These are phyloP conservation scores for Dryobota labecula DNA, from an alignment of 2,888 invertebrate species.

Conservation along the genomic window DNA sequence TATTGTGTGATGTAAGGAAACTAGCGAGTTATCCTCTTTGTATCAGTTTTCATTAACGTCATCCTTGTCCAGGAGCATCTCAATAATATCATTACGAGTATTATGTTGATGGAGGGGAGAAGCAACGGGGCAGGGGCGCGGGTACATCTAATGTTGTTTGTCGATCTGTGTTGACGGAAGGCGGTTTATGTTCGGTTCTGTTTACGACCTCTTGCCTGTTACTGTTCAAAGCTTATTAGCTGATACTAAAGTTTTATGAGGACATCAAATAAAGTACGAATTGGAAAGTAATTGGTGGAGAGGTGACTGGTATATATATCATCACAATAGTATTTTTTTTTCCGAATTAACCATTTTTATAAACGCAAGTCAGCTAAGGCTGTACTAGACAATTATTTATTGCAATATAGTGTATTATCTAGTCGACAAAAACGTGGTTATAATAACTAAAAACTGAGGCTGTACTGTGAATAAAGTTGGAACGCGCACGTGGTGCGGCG, in stretches of 20 bases:
- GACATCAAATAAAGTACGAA: slow-evolving; percentile 39
- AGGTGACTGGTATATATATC: slow-evolving; percentile 8
- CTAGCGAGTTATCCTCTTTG: slow-evolving; percentile 21
- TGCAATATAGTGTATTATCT: background rate
- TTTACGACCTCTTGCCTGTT: slow-evolving; percentile 45
- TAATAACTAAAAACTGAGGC: background rate
- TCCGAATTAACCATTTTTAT: background rate
- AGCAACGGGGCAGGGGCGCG: background rate
- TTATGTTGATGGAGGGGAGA: slow-evolving; percentile 1
- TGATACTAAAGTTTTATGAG: slow-evolving; percentile 42
- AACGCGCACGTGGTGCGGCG: too few relatives aligned
- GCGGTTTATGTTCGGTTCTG: slow-evolving; percentile 45
- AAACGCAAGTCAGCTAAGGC: background rate
- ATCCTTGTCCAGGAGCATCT: slow-evolving; percentile 10
- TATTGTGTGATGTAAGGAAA: background rate
- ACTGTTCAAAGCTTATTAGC: slow-evolving; percentile 56
- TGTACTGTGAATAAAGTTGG: background rate
- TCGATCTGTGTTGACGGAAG: slow-evolving; percentile 43
- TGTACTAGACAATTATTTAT: background rate
- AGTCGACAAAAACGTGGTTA: background rate
- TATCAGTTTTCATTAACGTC: slow-evolving; percentile 51
- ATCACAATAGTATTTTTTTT: background rate
- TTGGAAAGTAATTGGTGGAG: slow-evolving; percentile 30
- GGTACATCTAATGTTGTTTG: slow-evolving; percentile 36
- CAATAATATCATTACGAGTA: slow-evolving; percentile 45